Percentiles rank a stretch among this genome's conserved stretches.
These are phyloP conservation scores for Macrotrachela quadricornifera DNA, from an alignment of 1,140 invertebrate species.

Conservation along the genomic window DNA sequence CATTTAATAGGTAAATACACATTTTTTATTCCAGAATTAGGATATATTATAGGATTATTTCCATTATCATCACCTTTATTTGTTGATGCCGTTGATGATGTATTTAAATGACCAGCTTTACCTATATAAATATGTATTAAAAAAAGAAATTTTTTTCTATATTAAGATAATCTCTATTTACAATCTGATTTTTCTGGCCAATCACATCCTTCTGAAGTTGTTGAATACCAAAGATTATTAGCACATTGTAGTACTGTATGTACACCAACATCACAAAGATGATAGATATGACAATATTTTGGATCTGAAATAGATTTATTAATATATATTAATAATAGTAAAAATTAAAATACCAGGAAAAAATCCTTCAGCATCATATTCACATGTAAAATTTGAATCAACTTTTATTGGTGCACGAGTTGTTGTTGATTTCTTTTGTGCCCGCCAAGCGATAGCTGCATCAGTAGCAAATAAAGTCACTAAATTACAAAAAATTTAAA, in stretches of 20 bases:
- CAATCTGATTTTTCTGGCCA: background rate
- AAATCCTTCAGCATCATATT: background rate
- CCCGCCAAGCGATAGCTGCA: background rate
- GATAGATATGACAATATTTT: constrained; percentile 1
- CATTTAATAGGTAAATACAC: constrained; percentile 6
- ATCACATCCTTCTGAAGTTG: background rate
- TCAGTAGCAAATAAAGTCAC: constrained; percentile 6
- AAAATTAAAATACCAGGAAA: background rate
- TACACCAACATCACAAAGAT: constrained; percentile 1
- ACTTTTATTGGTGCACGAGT: background rate
- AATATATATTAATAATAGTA: background rate
- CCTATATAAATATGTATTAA: background rate
- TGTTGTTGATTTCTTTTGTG: constrained; percentile 4
- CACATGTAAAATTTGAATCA: constrained; percentile 8
- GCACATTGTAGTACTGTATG: constrained; percentile 5
- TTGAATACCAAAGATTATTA: constrained; percentile 3
- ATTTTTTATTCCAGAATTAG: background rate
- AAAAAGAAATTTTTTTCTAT: background rate
- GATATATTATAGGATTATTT: background rate
- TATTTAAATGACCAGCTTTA: background rate
- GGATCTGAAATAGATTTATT: constrained; percentile 3
- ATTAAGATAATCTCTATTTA: too few species aligned
- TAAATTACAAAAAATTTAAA: background rate
- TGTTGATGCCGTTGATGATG: background rate
- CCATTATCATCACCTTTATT: too few species aligned